Base-by-base conservation (phyloP, 2,888 invertebrate genomes). In the Protodeltote pygarga region DNA sequence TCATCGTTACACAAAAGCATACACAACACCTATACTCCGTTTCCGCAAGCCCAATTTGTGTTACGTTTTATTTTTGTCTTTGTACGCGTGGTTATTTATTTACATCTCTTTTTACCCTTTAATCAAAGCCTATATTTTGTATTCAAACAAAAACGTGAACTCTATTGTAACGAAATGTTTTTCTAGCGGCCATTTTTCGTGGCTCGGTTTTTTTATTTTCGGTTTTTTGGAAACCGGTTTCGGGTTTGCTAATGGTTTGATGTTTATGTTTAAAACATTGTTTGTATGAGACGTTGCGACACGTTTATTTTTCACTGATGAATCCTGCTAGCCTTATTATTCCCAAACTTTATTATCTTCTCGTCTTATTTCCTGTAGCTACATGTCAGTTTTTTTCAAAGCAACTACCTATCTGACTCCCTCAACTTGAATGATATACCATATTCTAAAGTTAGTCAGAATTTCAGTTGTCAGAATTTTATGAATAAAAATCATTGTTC, bases 61-160 rank as follows among this genome's bases (percentile, higher is more conserved):
- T 42, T 50, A 41, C 44, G 44, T 41, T 62, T 58, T 65, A 67
- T 48, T 46, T 52, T 50, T 59, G 42, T 47, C 46, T 46, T 47
- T 63, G 50, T 65, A n/a, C n/a, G n/a, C n/a, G n/a, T 24, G 14
- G 28, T 45, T 45, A 40, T 66, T 61, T 63, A 52, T 60, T 33
- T 51, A 17, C 45, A 29, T 34, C 47, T 49, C 46, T 60, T 67
- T 65, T 57, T 29, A 50, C 60, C 60, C 68, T 73, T 68, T 73
- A 71, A 75, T 75, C 71, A 71, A 51, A 58, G 57, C 42, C 58
- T 51, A 46, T 68, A 48, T 67, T 70, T 69, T 66, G 58, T 57
- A 50, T 62, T 52, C 53, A 63, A 65, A 62, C 59, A 63, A 64
- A 61, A 67, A 33, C 20, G 28, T 3, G 3, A 3, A 5, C 15